A percentile compares a stretch with the other conserved stretches of the same genome.
phyloP scores from a whole-genome alignment of 2,797 vertebrate species.

The Sarcoramphus papa region DNA sequence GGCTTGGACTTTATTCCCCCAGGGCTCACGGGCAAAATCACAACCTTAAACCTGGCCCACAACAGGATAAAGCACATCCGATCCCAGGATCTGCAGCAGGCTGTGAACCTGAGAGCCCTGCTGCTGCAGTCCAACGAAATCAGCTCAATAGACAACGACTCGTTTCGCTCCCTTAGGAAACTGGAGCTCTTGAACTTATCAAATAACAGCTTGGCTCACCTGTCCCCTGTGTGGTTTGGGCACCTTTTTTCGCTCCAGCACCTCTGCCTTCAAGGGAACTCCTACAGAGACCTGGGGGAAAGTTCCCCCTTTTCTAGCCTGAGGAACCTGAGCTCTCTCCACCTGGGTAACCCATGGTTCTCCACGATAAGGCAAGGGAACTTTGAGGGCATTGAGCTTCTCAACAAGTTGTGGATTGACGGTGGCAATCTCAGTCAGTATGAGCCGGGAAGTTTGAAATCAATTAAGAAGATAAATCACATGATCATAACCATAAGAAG shows the following conservation, averaged over 20 bases:
- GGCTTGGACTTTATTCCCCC: slow-evolving; percentile 65
- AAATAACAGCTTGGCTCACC: slow-evolving; percentile 63
- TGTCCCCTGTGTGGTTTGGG: slow-evolving; percentile 75
- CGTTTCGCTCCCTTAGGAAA: slow-evolving; percentile 62
- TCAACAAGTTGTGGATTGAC: slow-evolving; percentile 71
- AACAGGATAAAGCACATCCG: slow-evolving; percentile 69
- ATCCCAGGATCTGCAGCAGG: slow-evolving; percentile 60
- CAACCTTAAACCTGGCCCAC: slow-evolving; percentile 69
- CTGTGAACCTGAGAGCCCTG: slow-evolving; percentile 63
- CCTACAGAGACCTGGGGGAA: slow-evolving; percentile 69
- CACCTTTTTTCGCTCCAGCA: slow-evolving; percentile 65
- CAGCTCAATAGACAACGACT: slow-evolving; percentile 57
- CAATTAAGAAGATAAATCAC: slow-evolving; percentile 36
- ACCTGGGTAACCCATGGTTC: slow-evolving; percentile 66
- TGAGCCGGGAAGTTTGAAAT: slow-evolving; percentile 47
- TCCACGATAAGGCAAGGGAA: slow-evolving; percentile 46
- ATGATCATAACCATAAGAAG: slow-evolving; percentile 48
- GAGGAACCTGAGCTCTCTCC: slow-evolving; percentile 62
- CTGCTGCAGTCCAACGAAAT: slow-evolving; percentile 69
- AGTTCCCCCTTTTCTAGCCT: slow-evolving; percentile 68
- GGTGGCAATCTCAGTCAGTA: slow-evolving; percentile 67
- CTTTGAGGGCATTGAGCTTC: slow-evolving; percentile 67
- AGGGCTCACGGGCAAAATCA: slow-evolving; percentile 24
- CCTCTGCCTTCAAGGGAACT: slow-evolving; percentile 75
- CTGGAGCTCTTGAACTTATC: slow-evolving; percentile 78